Percentiles rank a stretch among this genome's conserved stretches.
Evolutionary conservation across 1,140 invertebrate genomes (phyloP).

Genomic region (Anagrus nilaparvatae): DNA sequence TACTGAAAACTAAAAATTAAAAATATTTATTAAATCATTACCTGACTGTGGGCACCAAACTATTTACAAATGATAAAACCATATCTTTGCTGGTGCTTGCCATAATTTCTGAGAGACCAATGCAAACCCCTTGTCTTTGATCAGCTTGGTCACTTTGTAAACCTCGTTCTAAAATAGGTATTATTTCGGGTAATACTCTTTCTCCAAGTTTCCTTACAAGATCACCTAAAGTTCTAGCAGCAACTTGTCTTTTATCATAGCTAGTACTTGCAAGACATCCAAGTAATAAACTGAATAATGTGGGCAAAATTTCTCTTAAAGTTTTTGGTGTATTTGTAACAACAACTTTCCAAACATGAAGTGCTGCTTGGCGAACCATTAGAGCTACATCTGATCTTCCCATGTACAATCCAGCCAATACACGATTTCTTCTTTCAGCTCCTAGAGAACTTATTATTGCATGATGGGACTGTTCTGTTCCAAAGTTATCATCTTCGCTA

Average conservation of each 20-base stretch:
- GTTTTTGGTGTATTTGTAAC: constrained; percentile 95
- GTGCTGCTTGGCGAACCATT: constrained; percentile 91
- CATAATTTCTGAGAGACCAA: constrained; percentile 97
- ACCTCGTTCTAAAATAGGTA: constrained; percentile 91
- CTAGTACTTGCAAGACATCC: constrained; percentile 91
- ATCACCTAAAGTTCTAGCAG: constrained; percentile 92
- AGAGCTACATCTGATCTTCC: constrained; percentile 92
- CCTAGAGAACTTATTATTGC: constrained; percentile 85
- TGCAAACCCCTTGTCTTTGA: constrained; percentile 95
- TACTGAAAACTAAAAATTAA: background rate
- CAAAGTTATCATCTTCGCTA: constrained; percentile 97
- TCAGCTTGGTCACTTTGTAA: constrained; percentile 83
- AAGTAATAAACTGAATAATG: constrained; percentile 82
- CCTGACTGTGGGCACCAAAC: constrained; percentile 90
- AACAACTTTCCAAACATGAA: constrained; percentile 96
- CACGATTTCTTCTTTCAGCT: constrained; percentile 79
- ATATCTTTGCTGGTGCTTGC: constrained; percentile 91
- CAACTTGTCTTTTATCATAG: constrained; percentile 92
- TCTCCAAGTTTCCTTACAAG: constrained; percentile 96
- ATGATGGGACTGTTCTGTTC: constrained; percentile 90
- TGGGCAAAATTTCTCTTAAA: constrained; percentile 91
- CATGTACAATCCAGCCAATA: constrained; percentile 95
- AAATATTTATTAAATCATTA: constrained; percentile 42
- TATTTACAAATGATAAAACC: constrained; percentile 88
- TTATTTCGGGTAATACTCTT: constrained; percentile 93